phyloP scores from a whole-genome alignment of 1,140 invertebrate species.

The Drosophila santomea region DNA sequence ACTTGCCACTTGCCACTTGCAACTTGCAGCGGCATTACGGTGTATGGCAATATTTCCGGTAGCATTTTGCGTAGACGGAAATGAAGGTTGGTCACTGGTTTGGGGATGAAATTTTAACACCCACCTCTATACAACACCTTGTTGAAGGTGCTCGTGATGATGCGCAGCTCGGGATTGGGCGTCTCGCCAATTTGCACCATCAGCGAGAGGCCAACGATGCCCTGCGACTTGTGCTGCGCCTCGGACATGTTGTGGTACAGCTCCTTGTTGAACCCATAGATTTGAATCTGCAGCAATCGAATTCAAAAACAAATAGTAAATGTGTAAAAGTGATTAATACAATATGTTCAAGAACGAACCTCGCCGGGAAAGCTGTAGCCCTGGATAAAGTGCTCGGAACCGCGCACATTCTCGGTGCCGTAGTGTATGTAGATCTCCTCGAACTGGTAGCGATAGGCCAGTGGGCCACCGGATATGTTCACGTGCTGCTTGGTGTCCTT shows the following conservation, averaged over 20 bases:
- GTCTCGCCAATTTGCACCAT: constrained; percentile 96
- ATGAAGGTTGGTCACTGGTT: constrained; percentile 38
- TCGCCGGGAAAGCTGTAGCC: constrained; percentile 97
- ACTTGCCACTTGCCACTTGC: background rate
- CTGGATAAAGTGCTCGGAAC: constrained; percentile 97
- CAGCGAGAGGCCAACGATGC: constrained; percentile 95
- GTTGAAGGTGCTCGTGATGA: constrained; percentile 94
- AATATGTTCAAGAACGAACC: constrained; percentile 85
- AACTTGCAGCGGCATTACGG: constrained; percentile 33
- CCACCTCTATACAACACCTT: constrained; percentile 93
- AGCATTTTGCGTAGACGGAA: constrained; percentile 76
- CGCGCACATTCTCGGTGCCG: constrained; percentile 92
- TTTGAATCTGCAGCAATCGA: constrained; percentile 91
- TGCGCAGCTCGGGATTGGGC: constrained; percentile 92
- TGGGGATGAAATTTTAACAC: constrained; percentile 53
- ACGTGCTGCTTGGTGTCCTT: constrained; percentile 93
- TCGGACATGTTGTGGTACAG: constrained; percentile 98
- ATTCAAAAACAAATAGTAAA: too few species aligned
- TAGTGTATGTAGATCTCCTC: constrained; percentile 98
- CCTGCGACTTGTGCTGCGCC: constrained; percentile 96
- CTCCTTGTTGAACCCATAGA: constrained; percentile 98
- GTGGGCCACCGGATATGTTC: constrained; percentile 97
- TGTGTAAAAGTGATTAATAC: too few species aligned
- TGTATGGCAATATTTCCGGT: constrained; percentile 68
- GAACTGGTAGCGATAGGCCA: constrained; percentile 97